Percentiles rank a stretch among this genome's conserved stretches.
phyloP scores from a whole-genome alignment of 2,797 vertebrate genomes.

The Helarctos malayanus region DNA sequence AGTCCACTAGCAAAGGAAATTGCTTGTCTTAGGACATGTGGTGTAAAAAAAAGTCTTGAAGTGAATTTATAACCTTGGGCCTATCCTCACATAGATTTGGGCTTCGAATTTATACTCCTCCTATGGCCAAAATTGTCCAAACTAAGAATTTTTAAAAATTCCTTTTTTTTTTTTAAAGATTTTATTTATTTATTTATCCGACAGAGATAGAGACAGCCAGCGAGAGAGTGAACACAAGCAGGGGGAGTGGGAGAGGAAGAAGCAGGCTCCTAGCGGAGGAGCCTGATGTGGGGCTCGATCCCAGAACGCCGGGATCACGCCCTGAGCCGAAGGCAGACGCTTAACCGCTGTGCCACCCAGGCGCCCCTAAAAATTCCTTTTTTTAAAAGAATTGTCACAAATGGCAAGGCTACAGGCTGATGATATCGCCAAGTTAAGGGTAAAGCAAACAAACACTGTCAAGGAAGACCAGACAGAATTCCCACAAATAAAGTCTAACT shows the following conservation, averaged over 20 bases:
- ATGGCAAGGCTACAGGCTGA: background rate
- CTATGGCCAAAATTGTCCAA: background rate
- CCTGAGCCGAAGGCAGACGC: too few relatives aligned
- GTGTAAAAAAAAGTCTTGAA: background rate
- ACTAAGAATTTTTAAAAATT: slow-evolving; percentile 1
- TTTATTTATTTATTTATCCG: too few relatives aligned
- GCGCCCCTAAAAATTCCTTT: background rate
- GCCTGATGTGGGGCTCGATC: too few relatives aligned
- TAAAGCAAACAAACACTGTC: background rate
- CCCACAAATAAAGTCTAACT: background rate
- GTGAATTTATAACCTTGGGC: background rate
- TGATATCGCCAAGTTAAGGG: background rate
- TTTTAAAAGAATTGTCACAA: too few relatives aligned
- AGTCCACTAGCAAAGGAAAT: background rate
- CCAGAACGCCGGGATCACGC: too few relatives aligned
- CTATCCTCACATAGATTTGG: background rate
- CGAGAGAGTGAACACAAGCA: too few relatives aligned
- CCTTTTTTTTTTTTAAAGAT: too few relatives aligned
- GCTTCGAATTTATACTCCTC: slow-evolving; percentile 25
- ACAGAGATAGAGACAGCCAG: too few relatives aligned
- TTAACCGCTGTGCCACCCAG: too few relatives aligned
- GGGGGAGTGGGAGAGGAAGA: too few relatives aligned
- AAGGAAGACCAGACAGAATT: background rate
- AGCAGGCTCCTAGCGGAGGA: too few relatives aligned
- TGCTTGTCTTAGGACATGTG: background rate